Base-by-base conservation (phyloP, 1,140 invertebrate species). In the Whitmania pigra region DNA sequence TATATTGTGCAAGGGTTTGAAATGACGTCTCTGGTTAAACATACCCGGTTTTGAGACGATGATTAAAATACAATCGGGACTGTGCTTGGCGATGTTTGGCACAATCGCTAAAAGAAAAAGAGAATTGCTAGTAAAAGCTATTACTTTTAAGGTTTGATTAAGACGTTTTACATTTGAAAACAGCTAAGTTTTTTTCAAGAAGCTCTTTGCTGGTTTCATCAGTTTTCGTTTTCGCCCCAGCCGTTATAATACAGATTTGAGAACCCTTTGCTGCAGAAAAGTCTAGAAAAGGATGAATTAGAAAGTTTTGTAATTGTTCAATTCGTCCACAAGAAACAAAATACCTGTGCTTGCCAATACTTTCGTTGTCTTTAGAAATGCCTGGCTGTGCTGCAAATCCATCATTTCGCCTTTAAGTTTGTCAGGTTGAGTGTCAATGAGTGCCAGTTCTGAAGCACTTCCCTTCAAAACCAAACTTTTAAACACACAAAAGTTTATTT, bases 401-500 rank as follows among this genome's bases (percentile, higher is more conserved):
- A 93, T 85, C 86, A 93, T 87, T 83, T 94, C 92, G 9, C 92
- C 92, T 76, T 88, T 87, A 53, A 94, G 79, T 81, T 93, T 94
- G 76, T 93, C 89, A n/a, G 82, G 82, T 15, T 78, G 76, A 11
- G 89, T 86, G 82, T 94, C 92, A n/a, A 93, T 86, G 54, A 94
- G 83, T 18, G 87, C 89, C 18, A 94, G 80, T 75, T 94, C 89
- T 78, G 86, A 89, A 15, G 90, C 89, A 49, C 94, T 86, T 71
- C 87, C 83, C 89, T 91, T 80, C 40, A 79, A 68, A 69, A 74
- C n/a, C 71, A 25, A 29, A 36, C 36, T 13, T 63, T 63, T 63
- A 18, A 13, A 20, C 3, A 60, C 72, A 55, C 40, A 53, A 7
- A 53, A 13, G 15, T 63, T 25, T 49, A 1, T 1, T 13, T n/a